Conservation (phyloP, 64 coral and sea anemone species). For the Catalaphyllia jardinei region DNA sequence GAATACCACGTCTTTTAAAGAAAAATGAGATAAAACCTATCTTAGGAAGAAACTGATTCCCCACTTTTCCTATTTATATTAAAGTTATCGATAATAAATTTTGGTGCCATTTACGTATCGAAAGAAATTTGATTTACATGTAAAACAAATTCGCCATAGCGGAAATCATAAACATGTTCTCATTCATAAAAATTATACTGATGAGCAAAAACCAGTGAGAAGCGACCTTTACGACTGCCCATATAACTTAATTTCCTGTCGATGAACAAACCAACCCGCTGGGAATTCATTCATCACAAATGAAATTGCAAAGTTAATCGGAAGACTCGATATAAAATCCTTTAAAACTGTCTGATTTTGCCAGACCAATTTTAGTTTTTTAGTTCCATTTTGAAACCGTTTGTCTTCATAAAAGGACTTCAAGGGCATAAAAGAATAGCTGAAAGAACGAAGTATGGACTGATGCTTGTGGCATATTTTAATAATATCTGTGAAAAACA, state of each 20-base stretch:
- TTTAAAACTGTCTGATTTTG: not conserved
- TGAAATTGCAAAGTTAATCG: not conserved
- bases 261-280: not conserved
- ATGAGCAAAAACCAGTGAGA: not conserved
- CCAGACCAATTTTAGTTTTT: conserved; percentile 1
- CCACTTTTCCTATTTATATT: not conserved
- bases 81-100: not conserved
- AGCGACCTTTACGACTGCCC: not conserved
- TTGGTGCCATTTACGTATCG: not conserved
- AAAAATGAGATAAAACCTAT: not conserved
- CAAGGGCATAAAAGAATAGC: no score
- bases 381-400: no score
- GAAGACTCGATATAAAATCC: not conserved
- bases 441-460: no score
- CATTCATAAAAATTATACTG: not conserved
- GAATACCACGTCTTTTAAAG: not conserved
- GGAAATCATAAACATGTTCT: not conserved
- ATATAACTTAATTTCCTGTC: conserved; percentile 6
- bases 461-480: no score
- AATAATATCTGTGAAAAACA: no score
- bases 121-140: not conserved
- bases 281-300: not conserved
- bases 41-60: no score
- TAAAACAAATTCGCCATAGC: not conserved
- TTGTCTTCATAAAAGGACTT: no score